Base-by-base conservation (phyloP, 2,113 vertebrate species). In the Hemibagrus wyckioides region DNA sequence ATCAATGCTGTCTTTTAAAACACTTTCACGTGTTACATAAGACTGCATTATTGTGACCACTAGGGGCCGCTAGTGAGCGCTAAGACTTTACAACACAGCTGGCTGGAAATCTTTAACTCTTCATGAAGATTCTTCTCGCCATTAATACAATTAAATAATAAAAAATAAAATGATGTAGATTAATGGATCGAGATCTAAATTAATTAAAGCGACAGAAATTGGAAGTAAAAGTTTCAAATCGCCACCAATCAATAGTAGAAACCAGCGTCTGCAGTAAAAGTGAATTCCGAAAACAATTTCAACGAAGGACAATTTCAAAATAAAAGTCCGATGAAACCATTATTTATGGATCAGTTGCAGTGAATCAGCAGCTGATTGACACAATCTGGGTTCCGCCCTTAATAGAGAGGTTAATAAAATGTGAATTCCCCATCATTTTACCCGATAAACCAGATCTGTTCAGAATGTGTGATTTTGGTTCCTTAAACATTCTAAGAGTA, bases 271-370 rank as follows among this genome's bases (percentile, higher is more conserved):
- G 9, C n/a, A 6, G 11, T 23, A 23, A 33, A 23, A 36, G 28
- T 21, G n/a, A n/a, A n/a, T n/a, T n/a, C n/a, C n/a, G n/a, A n/a
- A n/a, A n/a, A n/a, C n/a, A n/a, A n/a, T n/a, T n/a, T n/a, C n/a
- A n/a, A n/a, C n/a, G n/a, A n/a, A n/a, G n/a, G n/a, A n/a, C 28
- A 52, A 59, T 59, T 59, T 81, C 79, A 81, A 59, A 81, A 39
- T 81, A 81, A 41, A 59, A 80, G 79, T 80, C 14, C 21, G 28
- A n/a, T 4, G 17, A n/a, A 80, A 23, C 76, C 11, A 73, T 41
- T 10, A 8, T 30, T 67, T 5, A 33, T 9, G 33, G 6, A 30
- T 5, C 15, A 17, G 2, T 65, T 13, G 63, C 13, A 39, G 6
- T 75, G 39, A 23, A 41, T 44, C 7, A n/a, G 19, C 4, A 71